These are phyloP conservation scores for Sylvilagus floridanus DNA, from an alignment of 2,797 vertebrate species.

Conservation along the genomic window DNA sequence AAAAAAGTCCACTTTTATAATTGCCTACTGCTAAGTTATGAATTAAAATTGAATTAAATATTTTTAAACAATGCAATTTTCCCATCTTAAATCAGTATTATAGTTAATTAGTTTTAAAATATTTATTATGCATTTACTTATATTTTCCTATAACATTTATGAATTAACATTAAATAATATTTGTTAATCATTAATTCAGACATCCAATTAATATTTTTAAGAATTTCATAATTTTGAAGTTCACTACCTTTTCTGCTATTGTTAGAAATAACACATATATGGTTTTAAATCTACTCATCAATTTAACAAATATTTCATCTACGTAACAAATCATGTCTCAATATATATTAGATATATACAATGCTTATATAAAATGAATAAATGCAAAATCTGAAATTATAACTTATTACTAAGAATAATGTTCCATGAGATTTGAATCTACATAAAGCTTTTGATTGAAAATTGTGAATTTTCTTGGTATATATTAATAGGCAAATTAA, in stretches of 20 bases:
- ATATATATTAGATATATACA: constrained; percentile 72
- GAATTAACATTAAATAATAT: constrained; percentile 40
- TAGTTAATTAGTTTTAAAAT: constrained; percentile 24
- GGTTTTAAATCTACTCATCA: constrained; percentile 77
- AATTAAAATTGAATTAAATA: background rate
- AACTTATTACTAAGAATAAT: constrained; percentile 67
- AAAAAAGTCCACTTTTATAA: constrained; percentile 65
- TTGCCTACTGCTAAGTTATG: background rate
- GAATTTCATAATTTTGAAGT: constrained; percentile 41
- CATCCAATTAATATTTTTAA: constrained; percentile 48
- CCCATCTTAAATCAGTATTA: background rate
- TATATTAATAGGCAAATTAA: background rate
- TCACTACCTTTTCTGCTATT: constrained; percentile 61
- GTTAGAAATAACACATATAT: constrained; percentile 66
- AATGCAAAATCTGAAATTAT: constrained; percentile 81
- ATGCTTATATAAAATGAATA: constrained; percentile 81
- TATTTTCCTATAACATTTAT: background rate
- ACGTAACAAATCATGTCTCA: constrained; percentile 78
- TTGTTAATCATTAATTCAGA: background rate
- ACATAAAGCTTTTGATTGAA: background rate
- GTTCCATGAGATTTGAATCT: constrained; percentile 78
- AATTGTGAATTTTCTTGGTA: constrained; percentile 1
- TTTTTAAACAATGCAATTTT: constrained; percentile 25
- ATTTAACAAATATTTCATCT: constrained; percentile 77
- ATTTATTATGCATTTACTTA: background rate